Conservation (phyloP, 23 tunicate genomes). For the Clavelina lepadiformis region DNA sequence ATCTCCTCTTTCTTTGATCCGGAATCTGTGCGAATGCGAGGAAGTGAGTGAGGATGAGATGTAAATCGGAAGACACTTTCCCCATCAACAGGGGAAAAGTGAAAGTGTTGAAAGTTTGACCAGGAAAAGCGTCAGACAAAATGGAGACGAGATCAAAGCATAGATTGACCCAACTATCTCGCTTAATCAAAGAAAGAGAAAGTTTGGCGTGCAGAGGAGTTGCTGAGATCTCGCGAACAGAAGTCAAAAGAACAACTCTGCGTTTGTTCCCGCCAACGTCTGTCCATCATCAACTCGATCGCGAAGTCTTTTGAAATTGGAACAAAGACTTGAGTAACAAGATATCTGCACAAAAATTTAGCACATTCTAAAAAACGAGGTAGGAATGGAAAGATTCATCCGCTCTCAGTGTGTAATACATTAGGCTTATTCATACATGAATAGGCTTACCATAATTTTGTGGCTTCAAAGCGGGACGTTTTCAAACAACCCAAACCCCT, state of each 20-base stretch:
- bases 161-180: constrained; percentile 61
- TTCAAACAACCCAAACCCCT: too few relatives aligned
- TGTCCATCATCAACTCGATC: constrained; percentile 45
- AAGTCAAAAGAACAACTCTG: constrained; percentile 56
- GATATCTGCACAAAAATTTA: constrained; percentile 19
- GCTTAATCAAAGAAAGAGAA: constrained; percentile 32
- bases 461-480: too few relatives aligned
- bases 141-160: constrained; percentile 59
- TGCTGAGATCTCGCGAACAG: constrained; percentile 34
- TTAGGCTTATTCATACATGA: too few relatives aligned
- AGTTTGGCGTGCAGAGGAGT: constrained; percentile 64
- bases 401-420: too few relatives aligned
- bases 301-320: constrained; percentile 57
- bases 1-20: not conserved
- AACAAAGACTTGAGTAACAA: constrained; percentile 46
- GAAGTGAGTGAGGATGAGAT: constrained; percentile 50
- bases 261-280: constrained; percentile 49
- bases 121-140: constrained; percentile 30
- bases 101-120: constrained; percentile 48
- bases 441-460: too few relatives aligned
- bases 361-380: not conserved
- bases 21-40: constrained; percentile 25
- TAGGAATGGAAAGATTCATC: not conserved
- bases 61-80: constrained; percentile 45
- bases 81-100: too few relatives aligned